Base-by-base conservation (phyloP, 2,797 vertebrate species). In the Corythornis leucogaster region DNA sequence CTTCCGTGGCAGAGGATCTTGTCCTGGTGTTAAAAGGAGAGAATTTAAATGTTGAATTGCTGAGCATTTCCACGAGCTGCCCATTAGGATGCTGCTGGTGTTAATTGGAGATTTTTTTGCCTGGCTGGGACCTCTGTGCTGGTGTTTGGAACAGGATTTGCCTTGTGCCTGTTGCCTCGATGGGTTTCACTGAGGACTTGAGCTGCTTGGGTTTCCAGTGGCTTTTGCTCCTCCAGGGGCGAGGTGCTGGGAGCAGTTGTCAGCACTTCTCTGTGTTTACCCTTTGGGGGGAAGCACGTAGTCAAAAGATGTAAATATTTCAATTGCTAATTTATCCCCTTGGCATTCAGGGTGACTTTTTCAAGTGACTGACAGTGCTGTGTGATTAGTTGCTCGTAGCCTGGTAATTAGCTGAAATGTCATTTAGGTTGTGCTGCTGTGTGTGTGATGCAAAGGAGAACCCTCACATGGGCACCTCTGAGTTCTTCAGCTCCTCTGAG, bases 361-460 rank as follows among this genome's bases (percentile, higher is more conserved):
- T 63, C 53, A 40, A 85, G 85, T 80, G 89, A 28, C 43, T 95
- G 84, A 86, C 1, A 16, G 1, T 9, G 62, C 55, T n/a, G 67
- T 2, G 2, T 48, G 63, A 92, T 94, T 66, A 90, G 84, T 69
- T 79, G 84, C 81, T 90, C 7, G 0, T 43, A 51, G 81, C 57
- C 79, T 90, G 22, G 1, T 85, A 82, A 94, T 95, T 82, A 94
- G 68, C 87, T 63, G 79, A 93, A 89, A 89, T 92, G 89, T 74
- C 87, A 82, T 53, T 77, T 51, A 9, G 16, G 1, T 86, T 12
- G 8, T 7, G 0, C 9, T 11, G 45, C 62, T 2, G 59, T 2
- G 54, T 55, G 75, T 40, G 80, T 11, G 31, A 21, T 58, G 51
- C 78, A 4, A 42, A 45, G 78, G 40, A 28, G 26, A 61, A 35